phyloP scores from a whole-genome alignment of 2,888 invertebrate species.

The Drepanosiphum platanoidis region DNA sequence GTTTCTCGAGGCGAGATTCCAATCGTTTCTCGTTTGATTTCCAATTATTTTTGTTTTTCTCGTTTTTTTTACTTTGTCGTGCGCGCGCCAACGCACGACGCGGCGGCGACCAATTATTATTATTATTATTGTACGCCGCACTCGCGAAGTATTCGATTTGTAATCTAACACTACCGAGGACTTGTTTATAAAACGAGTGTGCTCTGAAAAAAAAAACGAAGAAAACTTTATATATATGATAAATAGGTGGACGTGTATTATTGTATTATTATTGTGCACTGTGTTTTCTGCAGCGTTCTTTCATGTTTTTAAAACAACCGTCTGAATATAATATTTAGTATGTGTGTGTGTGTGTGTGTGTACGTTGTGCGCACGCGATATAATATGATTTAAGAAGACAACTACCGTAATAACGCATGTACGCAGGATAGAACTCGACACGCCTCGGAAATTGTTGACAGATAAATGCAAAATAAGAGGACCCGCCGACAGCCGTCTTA shows the following conservation, averaged over 20 bases:
- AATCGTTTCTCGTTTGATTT: not conserved
- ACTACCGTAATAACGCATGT: not conserved
- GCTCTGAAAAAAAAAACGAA: not conserved
- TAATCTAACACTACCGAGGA: not conserved
- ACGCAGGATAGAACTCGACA: not conserved
- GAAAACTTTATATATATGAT: too few relatives aligned
- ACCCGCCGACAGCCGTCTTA: not conserved
- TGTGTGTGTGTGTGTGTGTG: not conserved
- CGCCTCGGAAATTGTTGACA: constrained; percentile 2
- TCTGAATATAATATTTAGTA: not conserved
- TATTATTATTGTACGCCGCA: too few relatives aligned
- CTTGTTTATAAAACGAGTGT: not conserved
- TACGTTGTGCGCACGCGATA: not conserved
- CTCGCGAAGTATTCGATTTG: not conserved
- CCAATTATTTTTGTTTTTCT: not conserved
- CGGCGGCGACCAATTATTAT: not conserved
- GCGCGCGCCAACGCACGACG: not conserved
- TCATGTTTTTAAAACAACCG: too few relatives aligned
- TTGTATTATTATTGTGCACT: too few relatives aligned
- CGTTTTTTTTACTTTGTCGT: not conserved
- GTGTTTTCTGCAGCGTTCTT: too few relatives aligned
- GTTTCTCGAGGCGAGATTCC: too few relatives aligned
- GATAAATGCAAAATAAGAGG: not conserved
- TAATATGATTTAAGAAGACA: not conserved
- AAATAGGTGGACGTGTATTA: too few relatives aligned